These are phyloP conservation scores for Tetragnatha versicolor DNA, from an alignment of 1,140 invertebrate species.

Conservation along the genomic window DNA sequence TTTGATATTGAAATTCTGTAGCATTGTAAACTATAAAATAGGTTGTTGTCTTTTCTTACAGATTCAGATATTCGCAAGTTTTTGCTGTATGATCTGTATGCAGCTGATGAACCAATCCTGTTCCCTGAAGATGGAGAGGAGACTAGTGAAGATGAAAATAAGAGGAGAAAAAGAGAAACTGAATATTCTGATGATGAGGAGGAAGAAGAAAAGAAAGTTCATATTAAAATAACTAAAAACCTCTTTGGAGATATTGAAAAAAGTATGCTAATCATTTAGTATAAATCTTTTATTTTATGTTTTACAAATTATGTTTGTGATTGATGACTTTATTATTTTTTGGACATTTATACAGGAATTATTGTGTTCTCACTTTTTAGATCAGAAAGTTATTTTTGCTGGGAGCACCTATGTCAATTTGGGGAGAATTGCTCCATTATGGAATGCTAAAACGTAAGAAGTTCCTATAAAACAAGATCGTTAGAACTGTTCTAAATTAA, in stretches of 20 bases:
- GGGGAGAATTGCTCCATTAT: conserved; percentile 19
- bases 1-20: background rate
- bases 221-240: conserved; percentile 10
- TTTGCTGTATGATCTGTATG: background rate
- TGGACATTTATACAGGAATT: no score
- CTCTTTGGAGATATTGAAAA: conserved; percentile 28
- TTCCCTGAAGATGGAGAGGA: background rate
- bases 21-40: background rate
- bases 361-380: background rate
- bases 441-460: conserved; percentile 35
- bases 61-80: conserved; percentile 11
- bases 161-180: background rate
- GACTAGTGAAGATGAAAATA: background rate
- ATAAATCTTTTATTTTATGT: no score
- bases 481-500: background rate
- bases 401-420: conserved; percentile 4
- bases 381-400: conserved; percentile 20
- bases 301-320: no score
- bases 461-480: background rate
- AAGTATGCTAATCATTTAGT: background rate
- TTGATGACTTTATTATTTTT: no score
- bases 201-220: background rate
- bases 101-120: background rate
- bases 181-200: background rate
- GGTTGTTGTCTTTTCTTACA: background rate